Base-by-base conservation (phyloP, 2,113 vertebrate species). In the Ciconia boyciana region DNA sequence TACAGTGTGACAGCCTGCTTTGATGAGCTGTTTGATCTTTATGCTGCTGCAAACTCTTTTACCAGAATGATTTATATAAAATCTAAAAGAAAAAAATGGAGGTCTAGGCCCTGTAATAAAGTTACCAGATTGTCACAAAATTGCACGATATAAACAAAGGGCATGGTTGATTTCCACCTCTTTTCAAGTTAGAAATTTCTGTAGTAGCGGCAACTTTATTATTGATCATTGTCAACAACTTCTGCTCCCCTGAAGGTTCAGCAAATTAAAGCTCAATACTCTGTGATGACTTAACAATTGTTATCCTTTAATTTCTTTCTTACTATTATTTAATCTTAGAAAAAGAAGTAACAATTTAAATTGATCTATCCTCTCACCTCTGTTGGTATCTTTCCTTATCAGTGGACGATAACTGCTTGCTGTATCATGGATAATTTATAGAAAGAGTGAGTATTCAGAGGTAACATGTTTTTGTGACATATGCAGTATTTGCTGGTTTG, bases 161-260 rank as follows among this genome's bases (percentile, higher is more conserved):
- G 3, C 31, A 22, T 11, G 17, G 22, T 25, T 64, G 25, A 41
- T 74, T 83, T 83, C 29, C 4, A 48, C 22, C 8, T 64, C 10
- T 69, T 57, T 20, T 86, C 29, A 54, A 64, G 22, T 65, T 3
- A 19, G 49, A 75, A 22, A 54, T 62, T 68, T 48, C 24, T 2
- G 0, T 13, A 25, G 28, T 29, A 61, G 6, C 34, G 12, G 68
- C 71, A 83, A 32, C 10, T 80, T 55, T 48, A n/a, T 74, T 72
- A 10, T 13, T 61, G 58, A 21, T 71, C 17, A 8, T 22, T 84
- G 32, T 43, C 9, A 82, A 9, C 12, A 64, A 9, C 6, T 46
- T 69, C 51, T 62, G 15, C 5, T 83, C 2, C 1, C 1, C 7
- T 0, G 0, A 79, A 64, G 6, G 22, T 1, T 2, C 0, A 74